These are phyloP conservation scores for Rhopalosiphum padi DNA, from an alignment of 1,140 invertebrate species.

Conservation along the genomic window DNA sequence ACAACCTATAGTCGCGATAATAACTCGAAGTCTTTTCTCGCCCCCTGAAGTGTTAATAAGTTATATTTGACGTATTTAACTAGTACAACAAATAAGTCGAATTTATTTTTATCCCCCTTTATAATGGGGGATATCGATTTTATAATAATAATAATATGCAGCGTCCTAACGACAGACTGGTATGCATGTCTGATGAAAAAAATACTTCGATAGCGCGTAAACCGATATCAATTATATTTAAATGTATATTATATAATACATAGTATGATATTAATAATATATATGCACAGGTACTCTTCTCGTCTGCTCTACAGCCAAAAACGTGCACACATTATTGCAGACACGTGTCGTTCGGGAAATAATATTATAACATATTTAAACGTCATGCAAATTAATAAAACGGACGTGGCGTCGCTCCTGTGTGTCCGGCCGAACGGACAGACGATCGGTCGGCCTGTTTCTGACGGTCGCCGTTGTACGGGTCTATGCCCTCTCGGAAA, in stretches of 20 bases:
- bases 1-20: no score
- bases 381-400: no score
- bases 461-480: background rate
- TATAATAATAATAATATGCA: no score
- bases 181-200: background rate
- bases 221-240: background rate
- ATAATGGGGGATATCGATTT: no score
- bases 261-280: background rate
- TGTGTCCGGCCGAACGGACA: background rate
- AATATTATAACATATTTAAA: background rate
- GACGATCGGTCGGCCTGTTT: background rate
- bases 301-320: background rate
- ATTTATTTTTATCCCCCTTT: background rate
- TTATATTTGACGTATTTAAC: background rate
- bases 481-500: background rate
- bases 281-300: background rate
- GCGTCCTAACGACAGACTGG: no score
- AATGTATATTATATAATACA: background rate
- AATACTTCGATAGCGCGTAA: background rate
- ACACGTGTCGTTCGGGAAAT: background rate
- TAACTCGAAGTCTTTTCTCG: background rate
- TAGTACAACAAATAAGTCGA: background rate
- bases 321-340: background rate
- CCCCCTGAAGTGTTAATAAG: no score
- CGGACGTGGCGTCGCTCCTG: background rate